These are phyloP conservation scores for Drosophila triauraria DNA, from an alignment of 1,140 invertebrate species.

Conservation along the genomic window DNA sequence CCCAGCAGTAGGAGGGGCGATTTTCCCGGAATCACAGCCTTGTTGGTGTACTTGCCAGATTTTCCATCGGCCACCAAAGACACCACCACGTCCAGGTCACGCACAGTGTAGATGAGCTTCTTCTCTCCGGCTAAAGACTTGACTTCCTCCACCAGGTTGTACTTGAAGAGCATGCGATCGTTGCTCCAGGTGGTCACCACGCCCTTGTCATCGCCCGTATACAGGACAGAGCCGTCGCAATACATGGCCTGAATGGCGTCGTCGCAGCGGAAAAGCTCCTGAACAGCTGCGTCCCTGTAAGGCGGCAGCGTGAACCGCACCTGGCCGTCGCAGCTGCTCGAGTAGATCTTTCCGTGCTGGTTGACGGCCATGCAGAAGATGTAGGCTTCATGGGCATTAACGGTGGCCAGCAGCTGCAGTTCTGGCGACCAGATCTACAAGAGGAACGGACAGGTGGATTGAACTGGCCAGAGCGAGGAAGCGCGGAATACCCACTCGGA, in stretches of 20 bases:
- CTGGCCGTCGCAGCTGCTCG: conserved; percentile 81
- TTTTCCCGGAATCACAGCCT: conserved; percentile 74
- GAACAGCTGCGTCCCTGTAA: conserved; percentile 47
- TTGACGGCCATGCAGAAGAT: conserved; percentile 80
- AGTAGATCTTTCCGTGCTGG: conserved; percentile 75
- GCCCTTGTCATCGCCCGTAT: conserved; percentile 83
- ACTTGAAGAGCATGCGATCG: conserved; percentile 82
- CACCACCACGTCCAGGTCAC: conserved; percentile 77
- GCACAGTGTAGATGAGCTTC: conserved; percentile 73
- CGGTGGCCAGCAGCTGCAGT: conserved; percentile 58
- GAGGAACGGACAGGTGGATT: no score
- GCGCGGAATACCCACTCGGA: conserved; percentile 69
- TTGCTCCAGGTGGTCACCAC: conserved; percentile 81
- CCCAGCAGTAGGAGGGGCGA: conserved; percentile 74
- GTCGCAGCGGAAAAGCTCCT: conserved; percentile 74
- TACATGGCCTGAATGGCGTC: conserved; percentile 81
- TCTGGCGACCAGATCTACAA: conserved; percentile 63
- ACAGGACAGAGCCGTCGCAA: conserved; percentile 69
- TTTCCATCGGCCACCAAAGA: conserved; percentile 67
- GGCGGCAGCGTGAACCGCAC: conserved; percentile 76
- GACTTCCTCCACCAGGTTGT: conserved; percentile 82
- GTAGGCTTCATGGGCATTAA: conserved; percentile 75
- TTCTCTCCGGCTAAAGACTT: conserved; percentile 77
- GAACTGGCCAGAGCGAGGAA: background rate
- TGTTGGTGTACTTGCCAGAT: conserved; percentile 79